Percentiles rank a stretch among this genome's conserved stretches.
These are phyloP conservation scores for Aphidius gifuensis DNA, from an alignment of 1,140 invertebrate species.

Conservation along the genomic window DNA sequence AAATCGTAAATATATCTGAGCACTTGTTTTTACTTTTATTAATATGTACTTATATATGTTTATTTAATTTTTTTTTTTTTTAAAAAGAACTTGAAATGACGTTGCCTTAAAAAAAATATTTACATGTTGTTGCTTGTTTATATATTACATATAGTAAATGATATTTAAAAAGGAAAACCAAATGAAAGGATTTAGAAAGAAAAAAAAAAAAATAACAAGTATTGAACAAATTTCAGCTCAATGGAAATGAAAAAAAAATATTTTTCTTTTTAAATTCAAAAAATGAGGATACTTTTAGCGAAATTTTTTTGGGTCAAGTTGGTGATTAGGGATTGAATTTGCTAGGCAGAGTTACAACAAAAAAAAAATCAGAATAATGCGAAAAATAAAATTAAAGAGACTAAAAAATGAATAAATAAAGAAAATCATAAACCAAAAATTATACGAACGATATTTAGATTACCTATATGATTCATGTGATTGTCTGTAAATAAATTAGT, in stretches of 20 bases:
- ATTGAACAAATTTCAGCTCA: conserved; percentile 57
- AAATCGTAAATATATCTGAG: too few relatives aligned
- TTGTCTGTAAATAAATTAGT: conserved; percentile 54
- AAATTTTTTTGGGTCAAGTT: background rate
- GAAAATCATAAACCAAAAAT: conserved; percentile 26
- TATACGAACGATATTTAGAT: conserved; percentile 49
- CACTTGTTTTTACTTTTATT: too few relatives aligned
- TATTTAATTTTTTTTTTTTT: too few relatives aligned
- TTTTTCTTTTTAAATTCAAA: background rate
- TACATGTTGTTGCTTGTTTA: too few relatives aligned
- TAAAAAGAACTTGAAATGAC: too few relatives aligned
- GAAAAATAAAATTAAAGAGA: conserved; percentile 12
- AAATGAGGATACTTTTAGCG: background rate
- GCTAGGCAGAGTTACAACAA: conserved; percentile 11
- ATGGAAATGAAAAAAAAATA: conserved; percentile 26
- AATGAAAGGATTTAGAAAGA: background rate
- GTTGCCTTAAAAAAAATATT: too few relatives aligned
- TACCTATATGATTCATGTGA: conserved; percentile 56
- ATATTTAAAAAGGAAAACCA: too few relatives aligned
- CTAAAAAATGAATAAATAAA: background rate
- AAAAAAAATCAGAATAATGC: conserved; percentile 11
- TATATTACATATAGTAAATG: too few relatives aligned
- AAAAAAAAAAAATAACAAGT: conserved; percentile 18
- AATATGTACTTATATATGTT: too few relatives aligned
- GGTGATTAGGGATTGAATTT: conserved; percentile 3